These are phyloP conservation scores for Muschampia plurimacula DNA, from an alignment of 2,888 invertebrate genomes.

Conservation along the genomic window DNA sequence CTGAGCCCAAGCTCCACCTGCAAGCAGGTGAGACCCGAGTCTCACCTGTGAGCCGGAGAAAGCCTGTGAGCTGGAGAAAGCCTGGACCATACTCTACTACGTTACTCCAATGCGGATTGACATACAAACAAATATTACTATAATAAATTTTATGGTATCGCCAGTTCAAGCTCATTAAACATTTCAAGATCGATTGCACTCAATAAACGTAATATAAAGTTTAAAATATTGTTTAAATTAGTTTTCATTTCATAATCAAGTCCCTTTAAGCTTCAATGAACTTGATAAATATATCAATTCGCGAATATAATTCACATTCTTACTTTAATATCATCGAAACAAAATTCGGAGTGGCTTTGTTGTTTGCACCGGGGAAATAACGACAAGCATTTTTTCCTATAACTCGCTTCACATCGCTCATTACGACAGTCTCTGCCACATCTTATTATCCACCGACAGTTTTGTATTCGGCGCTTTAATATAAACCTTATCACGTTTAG, in stretches of 20 bases:
- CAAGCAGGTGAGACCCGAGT: too few relatives aligned
- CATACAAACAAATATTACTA: too few relatives aligned
- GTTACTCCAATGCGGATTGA: too few relatives aligned
- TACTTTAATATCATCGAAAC: constrained; percentile 51
- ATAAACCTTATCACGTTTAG: constrained; percentile 41
- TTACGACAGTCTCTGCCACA: constrained; percentile 64
- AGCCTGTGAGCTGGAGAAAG: too few relatives aligned
- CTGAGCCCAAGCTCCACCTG: too few relatives aligned
- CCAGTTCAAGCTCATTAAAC: too few relatives aligned
- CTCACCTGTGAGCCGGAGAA: too few relatives aligned
- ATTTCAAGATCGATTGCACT: too few relatives aligned
- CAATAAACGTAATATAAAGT: too few relatives aligned
- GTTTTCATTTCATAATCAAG: not conserved
- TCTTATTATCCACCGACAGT: constrained; percentile 66
- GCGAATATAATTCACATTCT: constrained; percentile 40
- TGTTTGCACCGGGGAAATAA: constrained; percentile 64
- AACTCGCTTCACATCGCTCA: constrained; percentile 64
- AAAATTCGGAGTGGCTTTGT: constrained; percentile 55
- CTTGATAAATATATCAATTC: constrained; percentile 14
- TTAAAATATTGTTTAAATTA: too few relatives aligned
- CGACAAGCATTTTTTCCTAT: constrained; percentile 60
- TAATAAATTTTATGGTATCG: too few relatives aligned
- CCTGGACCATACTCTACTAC: too few relatives aligned
- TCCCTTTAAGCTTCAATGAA: constrained; percentile 7
- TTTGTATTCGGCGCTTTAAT: constrained; percentile 34